These are phyloP conservation scores for Eclectus roratus DNA, from an alignment of 2,113 vertebrate genomes.

Conservation along the genomic window DNA sequence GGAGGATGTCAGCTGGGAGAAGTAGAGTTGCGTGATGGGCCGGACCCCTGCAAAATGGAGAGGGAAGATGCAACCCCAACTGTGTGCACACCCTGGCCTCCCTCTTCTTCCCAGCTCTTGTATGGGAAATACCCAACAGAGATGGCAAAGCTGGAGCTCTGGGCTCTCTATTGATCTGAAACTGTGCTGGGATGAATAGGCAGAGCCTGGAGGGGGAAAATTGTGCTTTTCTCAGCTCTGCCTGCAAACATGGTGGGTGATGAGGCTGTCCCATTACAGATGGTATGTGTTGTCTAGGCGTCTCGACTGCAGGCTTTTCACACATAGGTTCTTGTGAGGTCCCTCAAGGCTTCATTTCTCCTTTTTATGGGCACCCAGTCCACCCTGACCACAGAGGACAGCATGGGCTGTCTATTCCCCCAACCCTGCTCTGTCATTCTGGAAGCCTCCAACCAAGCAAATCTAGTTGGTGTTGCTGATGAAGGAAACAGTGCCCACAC, in stretches of 20 bases:
- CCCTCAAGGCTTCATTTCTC: background rate
- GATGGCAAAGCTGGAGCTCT: background rate
- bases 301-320: background rate
- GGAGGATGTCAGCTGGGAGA: conserved; percentile 91
- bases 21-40: conserved; percentile 91
- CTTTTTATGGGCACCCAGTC: background rate
- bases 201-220: background rate
- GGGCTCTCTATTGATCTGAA: background rate
- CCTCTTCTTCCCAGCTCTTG: accelerated
- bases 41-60: conserved; percentile 85
- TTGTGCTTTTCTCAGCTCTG: background rate
- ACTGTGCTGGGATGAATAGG: background rate
- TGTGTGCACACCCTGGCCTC: accelerated
- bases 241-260: background rate
- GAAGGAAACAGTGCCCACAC: background rate
- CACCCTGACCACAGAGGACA: background rate
- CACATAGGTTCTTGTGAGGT: background rate
- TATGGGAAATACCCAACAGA: background rate
- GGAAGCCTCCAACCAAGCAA: background rate
- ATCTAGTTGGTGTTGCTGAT: background rate
- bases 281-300: background rate
- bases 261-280: background rate
- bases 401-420: background rate
- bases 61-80: background rate
- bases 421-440: background rate